Evolutionary conservation across 1,140 invertebrate genomes (phyloP).

Genomic region (Drosophila biarmipes): DNA sequence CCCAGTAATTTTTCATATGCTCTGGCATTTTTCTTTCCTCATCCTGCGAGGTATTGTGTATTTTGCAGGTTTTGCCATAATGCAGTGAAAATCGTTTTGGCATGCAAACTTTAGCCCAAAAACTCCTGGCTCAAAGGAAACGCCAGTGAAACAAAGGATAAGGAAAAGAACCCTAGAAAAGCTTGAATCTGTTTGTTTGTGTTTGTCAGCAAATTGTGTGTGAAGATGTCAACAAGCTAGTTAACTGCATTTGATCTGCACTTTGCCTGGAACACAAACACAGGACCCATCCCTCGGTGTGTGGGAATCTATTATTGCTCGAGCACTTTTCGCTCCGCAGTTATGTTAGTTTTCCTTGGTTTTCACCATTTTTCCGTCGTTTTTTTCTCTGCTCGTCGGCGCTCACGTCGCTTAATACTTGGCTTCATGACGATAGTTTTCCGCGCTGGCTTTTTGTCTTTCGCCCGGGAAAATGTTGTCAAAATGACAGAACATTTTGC

Average conservation of each 20-base stretch:
- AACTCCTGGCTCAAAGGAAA: constrained; percentile 4
- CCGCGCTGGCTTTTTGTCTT: constrained; percentile 27
- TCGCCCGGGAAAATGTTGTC: constrained; percentile 42
- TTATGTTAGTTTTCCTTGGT: constrained; percentile 52
- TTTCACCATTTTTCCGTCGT: constrained; percentile 49
- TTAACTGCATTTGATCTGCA: constrained; percentile 75
- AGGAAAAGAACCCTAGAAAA: constrained; percentile 2
- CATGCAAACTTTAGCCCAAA: constrained; percentile 10
- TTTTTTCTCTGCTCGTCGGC: constrained; percentile 32
- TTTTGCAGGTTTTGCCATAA: constrained; percentile 15
- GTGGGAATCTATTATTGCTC: constrained; percentile 47
- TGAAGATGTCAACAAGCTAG: constrained; percentile 71
- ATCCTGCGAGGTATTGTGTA: constrained; percentile 11
- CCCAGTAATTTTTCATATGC: background rate
- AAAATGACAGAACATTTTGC: constrained; percentile 75
- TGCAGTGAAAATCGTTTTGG: background rate
- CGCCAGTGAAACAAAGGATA: constrained; percentile 11
- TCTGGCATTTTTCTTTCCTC: background rate
- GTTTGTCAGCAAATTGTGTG: constrained; percentile 50
- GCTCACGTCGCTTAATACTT: constrained; percentile 49
- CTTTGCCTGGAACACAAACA: constrained; percentile 41
- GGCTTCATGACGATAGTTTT: constrained; percentile 50
- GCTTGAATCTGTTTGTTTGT: constrained; percentile 18
- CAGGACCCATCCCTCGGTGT: constrained; percentile 25
- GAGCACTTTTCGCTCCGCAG: constrained; percentile 47